Base-by-base conservation (phyloP, 2,113 vertebrate species). In the Callionymus lyra region DNA sequence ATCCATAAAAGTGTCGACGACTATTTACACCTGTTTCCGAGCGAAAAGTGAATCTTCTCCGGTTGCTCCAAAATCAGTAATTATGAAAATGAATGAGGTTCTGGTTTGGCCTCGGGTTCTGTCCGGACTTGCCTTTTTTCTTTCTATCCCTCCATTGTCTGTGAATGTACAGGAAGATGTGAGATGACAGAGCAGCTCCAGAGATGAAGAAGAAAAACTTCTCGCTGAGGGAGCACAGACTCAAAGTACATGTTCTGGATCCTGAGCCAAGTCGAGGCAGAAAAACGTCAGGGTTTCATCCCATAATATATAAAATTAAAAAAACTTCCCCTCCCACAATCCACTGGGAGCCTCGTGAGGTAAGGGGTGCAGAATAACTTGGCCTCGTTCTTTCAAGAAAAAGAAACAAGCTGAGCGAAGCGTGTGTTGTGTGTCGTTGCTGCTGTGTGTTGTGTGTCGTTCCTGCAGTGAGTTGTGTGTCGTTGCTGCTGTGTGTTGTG, bases 101-200 rank as follows among this genome's bases (percentile, higher is more conserved):
- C n/a, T n/a, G n/a, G 73, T 65, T 70, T 31, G 39, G 66, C 68
- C 70, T 55, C 3, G 21, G 62, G 65, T 62, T 40, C 13, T 45
- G 65, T 64, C 47, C 49, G 35, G 44, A 72, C 69, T 66, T 54
- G 59, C 51, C 60, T 52, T 50, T 50, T 41, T 0, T 0, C 33
- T 53, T 50, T 43, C 34, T 12, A 36, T 56, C 39, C 33, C 39
- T 33, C n/a, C 16, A 47, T 39, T 48, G 34, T 56, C 38, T 48
- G 45, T 37, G 36, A 21, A 21, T 59, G 1, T 46, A 38, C 41
- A 58, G 48, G 50, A 56, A 52, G 21, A 56, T 34, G 18, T 47
- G 41, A 56, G 54, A n/a, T 50, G 38, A 19, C 16, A 12, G 16
- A 59, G 40, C 44, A n/a, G 42, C 57, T 65, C 55, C 14, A 38